A percentile compares a stretch with the other conserved stretches of the same genome.
phyloP scores from a whole-genome alignment of 2,888 invertebrate species.

The Melangyna quadrimaculata region DNA sequence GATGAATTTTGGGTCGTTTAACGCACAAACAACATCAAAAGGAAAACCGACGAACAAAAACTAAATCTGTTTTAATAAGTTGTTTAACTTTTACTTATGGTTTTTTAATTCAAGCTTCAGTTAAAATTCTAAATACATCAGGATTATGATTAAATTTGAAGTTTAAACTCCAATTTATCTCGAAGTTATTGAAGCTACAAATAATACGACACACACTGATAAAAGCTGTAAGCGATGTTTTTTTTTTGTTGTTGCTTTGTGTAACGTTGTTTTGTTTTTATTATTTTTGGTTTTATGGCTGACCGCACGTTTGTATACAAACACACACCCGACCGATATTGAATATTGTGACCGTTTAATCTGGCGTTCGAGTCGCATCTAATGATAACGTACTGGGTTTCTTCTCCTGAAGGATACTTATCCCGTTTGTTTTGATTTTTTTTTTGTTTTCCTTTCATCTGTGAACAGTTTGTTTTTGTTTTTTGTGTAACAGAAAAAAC shows the following conservation, averaged over 20 bases:
- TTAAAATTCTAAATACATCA: slow-evolving; percentile 34
- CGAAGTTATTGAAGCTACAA: slow-evolving; percentile 25
- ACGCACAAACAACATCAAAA: not conserved
- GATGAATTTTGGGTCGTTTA: slow-evolving; percentile 38
- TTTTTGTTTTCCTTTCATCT: slow-evolving; percentile 19
- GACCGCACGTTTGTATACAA: not conserved
- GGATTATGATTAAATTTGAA: slow-evolving; percentile 40
- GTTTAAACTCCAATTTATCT: slow-evolving; percentile 43
- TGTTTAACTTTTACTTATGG: slow-evolving; percentile 44
- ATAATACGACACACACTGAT: not conserved
- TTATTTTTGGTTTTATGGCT: not conserved
- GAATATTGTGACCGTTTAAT: slow-evolving; percentile 60
- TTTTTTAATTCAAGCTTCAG: not conserved
- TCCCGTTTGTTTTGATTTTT: slow-evolving; percentile 47
- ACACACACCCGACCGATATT: slow-evolving; percentile 46
- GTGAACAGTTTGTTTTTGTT: not conserved
- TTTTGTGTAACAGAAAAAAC: slow-evolving; percentile 2
- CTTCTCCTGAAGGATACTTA: slow-evolving; percentile 58
- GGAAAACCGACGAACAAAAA: not conserved
- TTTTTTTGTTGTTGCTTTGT: not conserved
- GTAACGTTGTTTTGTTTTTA: not conserved
- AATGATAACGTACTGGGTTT: slow-evolving; percentile 55
- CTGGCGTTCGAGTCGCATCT: slow-evolving; percentile 67
- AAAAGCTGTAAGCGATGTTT: not conserved
- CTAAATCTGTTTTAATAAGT: slow-evolving; percentile 25